phyloP scores from a whole-genome alignment of 2,113 vertebrate genomes.

The Nipponia nippon region DNA sequence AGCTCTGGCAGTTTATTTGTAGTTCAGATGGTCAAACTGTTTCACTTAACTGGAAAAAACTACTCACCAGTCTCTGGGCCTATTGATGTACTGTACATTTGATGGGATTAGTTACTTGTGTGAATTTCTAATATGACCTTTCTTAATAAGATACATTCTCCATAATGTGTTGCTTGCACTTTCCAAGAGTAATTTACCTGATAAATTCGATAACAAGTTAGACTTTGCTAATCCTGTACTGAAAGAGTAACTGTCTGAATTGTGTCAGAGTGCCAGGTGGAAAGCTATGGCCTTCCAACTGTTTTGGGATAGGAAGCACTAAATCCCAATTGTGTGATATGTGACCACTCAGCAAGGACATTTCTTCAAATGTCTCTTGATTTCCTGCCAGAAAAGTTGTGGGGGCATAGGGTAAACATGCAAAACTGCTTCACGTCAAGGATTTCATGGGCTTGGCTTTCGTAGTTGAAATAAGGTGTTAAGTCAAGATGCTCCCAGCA shows the following conservation, averaged over 20 bases:
- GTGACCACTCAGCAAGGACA: neutral
- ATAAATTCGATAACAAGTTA: conserved; percentile 53
- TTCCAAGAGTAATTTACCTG: conserved; percentile 45
- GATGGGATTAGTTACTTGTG: conserved; percentile 47
- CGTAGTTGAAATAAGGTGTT: neutral
- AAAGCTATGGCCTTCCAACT: neutral
- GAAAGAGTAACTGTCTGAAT: neutral
- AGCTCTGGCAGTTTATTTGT: conserved; percentile 56
- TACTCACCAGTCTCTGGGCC: neutral
- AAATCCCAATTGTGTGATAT: neutral
- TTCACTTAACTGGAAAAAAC: conserved; percentile 64
- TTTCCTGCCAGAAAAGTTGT: neutral
- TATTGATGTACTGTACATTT: conserved; percentile 64
- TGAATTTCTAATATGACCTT: conserved; percentile 60
- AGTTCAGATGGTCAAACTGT: conserved; percentile 64
- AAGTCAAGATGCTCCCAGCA: neutral
- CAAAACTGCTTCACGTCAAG: neutral
- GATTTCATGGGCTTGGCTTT: neutral
- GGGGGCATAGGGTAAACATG: neutral
- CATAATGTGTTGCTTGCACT: conserved; percentile 50
- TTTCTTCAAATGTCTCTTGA: neutral
- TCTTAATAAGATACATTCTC: conserved; percentile 61
- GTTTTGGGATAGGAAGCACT: neutral
- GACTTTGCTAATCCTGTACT: neutral
- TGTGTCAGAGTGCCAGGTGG: neutral